A percentile compares a stretch with the other conserved stretches of the same genome.
Conservation (phyloP, 2,797 vertebrate species). For the Heteromormyrus szaboi region DNA sequence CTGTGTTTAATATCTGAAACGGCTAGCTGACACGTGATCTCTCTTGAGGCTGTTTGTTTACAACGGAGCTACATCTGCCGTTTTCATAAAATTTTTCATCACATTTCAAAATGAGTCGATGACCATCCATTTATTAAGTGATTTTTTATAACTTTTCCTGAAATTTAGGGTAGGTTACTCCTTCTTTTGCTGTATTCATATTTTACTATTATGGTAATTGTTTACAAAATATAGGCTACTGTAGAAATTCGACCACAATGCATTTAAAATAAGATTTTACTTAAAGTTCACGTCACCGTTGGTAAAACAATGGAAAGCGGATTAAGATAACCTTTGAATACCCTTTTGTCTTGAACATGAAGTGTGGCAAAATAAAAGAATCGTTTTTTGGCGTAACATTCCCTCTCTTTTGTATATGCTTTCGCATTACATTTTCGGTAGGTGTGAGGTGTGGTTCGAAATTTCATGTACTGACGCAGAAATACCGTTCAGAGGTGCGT, state of each 20-base stretch:
- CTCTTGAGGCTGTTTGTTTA: conserved; percentile 6
- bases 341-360: background rate
- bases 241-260: background rate
- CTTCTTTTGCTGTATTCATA: background rate
- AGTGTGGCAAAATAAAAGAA: background rate
- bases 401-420: background rate
- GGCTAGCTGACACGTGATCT: conserved; percentile 3
- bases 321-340: background rate
- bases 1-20: background rate
- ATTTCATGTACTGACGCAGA: background rate
- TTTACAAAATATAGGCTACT: background rate
- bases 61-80: background rate
- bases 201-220: background rate
- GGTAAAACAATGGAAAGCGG: background rate
- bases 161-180: background rate
- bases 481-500: background rate
- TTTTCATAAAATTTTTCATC: background rate
- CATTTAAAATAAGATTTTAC: background rate
- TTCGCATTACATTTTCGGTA: background rate
- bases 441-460: background rate
- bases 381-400: background rate
- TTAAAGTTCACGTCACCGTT: background rate
- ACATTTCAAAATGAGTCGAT: background rate
- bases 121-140: background rate
- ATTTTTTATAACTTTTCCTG: background rate